Percentiles rank a stretch among this genome's conserved stretches.
These are phyloP conservation scores for Corvus hawaiiensis DNA, from an alignment of 2,113 vertebrate genomes.

Conservation along the genomic window DNA sequence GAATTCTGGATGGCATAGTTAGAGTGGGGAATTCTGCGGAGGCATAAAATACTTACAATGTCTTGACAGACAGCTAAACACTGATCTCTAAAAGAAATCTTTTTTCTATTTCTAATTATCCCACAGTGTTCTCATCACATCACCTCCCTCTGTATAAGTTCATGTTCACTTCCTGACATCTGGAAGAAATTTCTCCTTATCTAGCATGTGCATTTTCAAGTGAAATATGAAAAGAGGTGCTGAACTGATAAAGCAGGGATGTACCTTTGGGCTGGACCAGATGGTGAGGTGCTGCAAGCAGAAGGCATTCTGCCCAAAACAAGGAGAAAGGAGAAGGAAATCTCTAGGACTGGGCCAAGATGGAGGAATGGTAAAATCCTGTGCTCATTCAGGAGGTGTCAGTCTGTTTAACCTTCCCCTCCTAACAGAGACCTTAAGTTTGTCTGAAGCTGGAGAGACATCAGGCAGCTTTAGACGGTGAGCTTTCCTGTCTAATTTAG, in stretches of 20 bases:
- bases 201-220: neutral
- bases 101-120: neutral
- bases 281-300: neutral
- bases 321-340: neutral
- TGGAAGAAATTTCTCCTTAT: conserved; percentile 33
- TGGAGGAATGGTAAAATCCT: neutral
- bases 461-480: neutral
- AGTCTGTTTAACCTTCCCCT: neutral
- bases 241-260: conserved; percentile 3
- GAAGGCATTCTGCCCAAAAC: neutral
- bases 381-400: neutral
- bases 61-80: neutral
- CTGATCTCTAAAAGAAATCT: neutral
- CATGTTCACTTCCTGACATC: neutral
- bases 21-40: neutral
- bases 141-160: neutral
- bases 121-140: neutral
- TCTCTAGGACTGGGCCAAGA: neutral
- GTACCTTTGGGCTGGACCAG: neutral
- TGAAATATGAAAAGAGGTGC: neutral
- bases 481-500: neutral
- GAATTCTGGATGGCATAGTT: neutral
- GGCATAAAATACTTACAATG: neutral
- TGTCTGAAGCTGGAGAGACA: neutral
- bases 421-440: neutral